Evolutionary conservation across 1,140 invertebrate genomes (phyloP).

Genomic region (Lepidurus couesii): DNA sequence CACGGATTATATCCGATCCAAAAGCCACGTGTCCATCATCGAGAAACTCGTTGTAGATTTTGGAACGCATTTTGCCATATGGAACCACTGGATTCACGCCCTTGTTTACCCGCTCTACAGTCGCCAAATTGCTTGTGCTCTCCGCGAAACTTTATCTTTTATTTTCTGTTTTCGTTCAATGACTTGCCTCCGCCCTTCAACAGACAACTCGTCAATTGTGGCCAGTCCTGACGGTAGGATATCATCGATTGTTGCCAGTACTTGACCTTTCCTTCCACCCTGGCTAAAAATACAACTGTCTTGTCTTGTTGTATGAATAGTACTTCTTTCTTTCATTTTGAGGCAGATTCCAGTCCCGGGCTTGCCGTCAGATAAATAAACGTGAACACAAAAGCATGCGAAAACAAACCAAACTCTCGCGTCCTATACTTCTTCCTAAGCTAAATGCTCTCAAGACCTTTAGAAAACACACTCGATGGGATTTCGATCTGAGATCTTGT

Average conservation of each 20-base stretch:
- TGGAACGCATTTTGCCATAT: conserved; percentile 32
- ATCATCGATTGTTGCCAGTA: background rate
- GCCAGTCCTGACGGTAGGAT: background rate
- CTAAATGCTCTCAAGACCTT: too few relatives aligned
- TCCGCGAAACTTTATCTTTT: conserved; percentile 30
- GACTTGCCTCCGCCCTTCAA: background rate
- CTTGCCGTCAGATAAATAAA: too few relatives aligned
- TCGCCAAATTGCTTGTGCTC: conserved; percentile 29
- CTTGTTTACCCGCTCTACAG: conserved; percentile 35
- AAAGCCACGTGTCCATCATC: background rate
- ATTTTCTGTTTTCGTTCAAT: conserved; percentile 1
- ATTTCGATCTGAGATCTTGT: too few relatives aligned
- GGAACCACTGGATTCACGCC: conserved; percentile 36
- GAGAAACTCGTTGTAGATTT: conserved; percentile 29
- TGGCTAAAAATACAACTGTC: too few relatives aligned
- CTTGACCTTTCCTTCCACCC: too few relatives aligned
- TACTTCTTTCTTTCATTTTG: too few relatives aligned
- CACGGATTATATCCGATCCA: background rate
- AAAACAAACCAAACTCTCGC: too few relatives aligned
- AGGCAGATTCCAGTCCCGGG: too few relatives aligned
- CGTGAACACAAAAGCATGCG: too few relatives aligned
- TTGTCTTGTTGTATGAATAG: too few relatives aligned
- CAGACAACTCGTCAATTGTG: background rate
- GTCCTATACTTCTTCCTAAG: too few relatives aligned
- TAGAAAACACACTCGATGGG: too few relatives aligned